Percentiles rank a stretch among this genome's conserved stretches.
These are phyloP conservation scores for Ianthella basta DNA, from an alignment of 37 sponge, comb jelly and placozoan species.

Conservation along the genomic window DNA sequence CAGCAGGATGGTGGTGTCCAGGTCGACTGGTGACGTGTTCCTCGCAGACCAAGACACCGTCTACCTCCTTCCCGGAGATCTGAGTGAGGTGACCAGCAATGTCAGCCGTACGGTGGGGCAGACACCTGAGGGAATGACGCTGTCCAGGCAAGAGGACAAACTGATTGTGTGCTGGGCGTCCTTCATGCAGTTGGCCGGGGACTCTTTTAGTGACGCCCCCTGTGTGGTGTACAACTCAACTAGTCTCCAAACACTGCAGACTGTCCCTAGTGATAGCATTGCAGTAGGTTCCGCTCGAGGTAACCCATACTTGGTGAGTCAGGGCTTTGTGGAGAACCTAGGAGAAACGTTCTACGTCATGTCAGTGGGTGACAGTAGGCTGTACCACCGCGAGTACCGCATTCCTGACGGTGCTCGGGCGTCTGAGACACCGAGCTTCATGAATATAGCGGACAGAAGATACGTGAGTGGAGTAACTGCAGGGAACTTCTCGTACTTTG, in stretches of 20 bases:
- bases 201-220: not conserved
- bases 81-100: not conserved
- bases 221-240: no score
- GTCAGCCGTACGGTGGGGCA: not conserved
- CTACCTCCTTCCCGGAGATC: conserved; percentile 14
- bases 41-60: conserved; percentile 18
- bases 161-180: conserved; percentile 23
- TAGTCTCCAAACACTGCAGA: not conserved
- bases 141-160: not conserved
- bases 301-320: no score
- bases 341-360: no score
- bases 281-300: no score
- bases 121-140: conserved; percentile 22
- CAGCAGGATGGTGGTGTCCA: not conserved
- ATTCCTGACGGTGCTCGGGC: no score
- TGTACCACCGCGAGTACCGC: no score
- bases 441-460: no score
- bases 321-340: no score
- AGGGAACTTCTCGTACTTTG: conserved; percentile 9
- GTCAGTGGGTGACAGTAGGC: no score
- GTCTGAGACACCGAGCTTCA: no score
- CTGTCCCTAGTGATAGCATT: no score
- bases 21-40: not conserved
- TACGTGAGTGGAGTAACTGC: not conserved
- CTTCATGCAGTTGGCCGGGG: not conserved